Evolutionary conservation across 2,797 vertebrate species (phyloP), one percentile per base, ranked within the genome.

Genomic region (Microctenopoma lineatum): DNA sequence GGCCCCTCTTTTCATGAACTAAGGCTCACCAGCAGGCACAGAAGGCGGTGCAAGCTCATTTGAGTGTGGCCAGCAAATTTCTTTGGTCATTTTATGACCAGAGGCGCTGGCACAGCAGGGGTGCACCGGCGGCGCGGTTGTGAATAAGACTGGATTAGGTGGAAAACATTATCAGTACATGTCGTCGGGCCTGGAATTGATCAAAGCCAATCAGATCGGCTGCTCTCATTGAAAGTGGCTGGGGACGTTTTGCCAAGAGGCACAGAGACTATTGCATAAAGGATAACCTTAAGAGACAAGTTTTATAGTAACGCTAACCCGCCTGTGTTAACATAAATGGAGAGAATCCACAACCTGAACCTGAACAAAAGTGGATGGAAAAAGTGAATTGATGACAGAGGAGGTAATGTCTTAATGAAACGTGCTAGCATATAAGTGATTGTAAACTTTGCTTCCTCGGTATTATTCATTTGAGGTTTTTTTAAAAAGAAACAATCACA

Each of bases 11-110:
- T 44, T 42, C 32, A 59, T 38, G 36, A 66, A 34, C 16, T 29
- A 10, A 46, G 11, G 3, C 45, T 42, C 27, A 27, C 25, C 10
- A 46, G 32, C 59, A 34, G 44, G 54, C 59, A 45, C 10, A 53
- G 26, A 36, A 11, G 26, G 42, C 47, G 18, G 26, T 2, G 2
- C n/a, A 10, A 48, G 60, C 53, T 70, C 29, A 41, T 62, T 14
- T 64, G 38, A 65, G 65, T 62, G 65, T 54, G 68, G 50, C 67
- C 70, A 1, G 39, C 38, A 36, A 26, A 60, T 64, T 73, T 58
- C 55, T 41, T 18, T 29, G 44, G 32, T 63, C 16, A 29, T 55
- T 39, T 70, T 25, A 41, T 45, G 51, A 66, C 48, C 53, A 12
- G 13, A 55, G 50, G 58, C 3, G 10, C 14, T 1, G 51, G n/a